These are phyloP conservation scores for Ichneumoninae sp. DNA, from an alignment of 2,888 invertebrate species.

Conservation along the genomic window DNA sequence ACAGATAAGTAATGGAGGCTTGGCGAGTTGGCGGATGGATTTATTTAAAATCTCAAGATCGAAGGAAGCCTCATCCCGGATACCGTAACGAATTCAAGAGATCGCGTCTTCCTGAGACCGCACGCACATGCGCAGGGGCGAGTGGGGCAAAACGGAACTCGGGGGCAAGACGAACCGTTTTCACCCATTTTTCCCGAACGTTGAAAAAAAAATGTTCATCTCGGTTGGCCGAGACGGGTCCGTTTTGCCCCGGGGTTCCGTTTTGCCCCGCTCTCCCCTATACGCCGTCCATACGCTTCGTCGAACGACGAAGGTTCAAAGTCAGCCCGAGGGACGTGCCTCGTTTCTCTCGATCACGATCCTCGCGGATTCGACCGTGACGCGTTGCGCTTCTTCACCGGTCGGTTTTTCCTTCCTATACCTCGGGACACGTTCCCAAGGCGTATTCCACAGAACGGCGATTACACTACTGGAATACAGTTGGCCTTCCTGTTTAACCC, in stretches of 20 bases:
- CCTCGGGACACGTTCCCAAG: constrained; percentile 78
- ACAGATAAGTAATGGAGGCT: constrained; percentile 63
- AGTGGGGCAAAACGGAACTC: background rate
- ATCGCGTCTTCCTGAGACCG: constrained; percentile 20
- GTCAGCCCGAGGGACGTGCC: constrained; percentile 66
- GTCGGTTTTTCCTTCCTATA: constrained; percentile 56
- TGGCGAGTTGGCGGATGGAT: constrained; percentile 54
- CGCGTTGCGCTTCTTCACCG: constrained; percentile 66
- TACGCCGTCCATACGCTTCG: constrained; percentile 28
- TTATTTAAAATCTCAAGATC: constrained; percentile 61
- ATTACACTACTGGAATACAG: constrained; percentile 11
- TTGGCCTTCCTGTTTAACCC: constrained; percentile 79
- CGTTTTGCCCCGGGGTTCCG: background rate
- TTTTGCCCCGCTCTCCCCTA: constrained; percentile 1
- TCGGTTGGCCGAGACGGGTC: background rate
- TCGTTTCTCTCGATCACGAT: constrained; percentile 67
- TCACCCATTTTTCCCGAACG: background rate
- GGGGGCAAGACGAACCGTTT: background rate
- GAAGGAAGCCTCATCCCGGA: constrained; percentile 53
- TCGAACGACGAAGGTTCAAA: constrained; percentile 58
- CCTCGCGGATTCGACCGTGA: constrained; percentile 64
- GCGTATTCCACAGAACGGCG: constrained; percentile 68
- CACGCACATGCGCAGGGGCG: constrained; percentile 31
- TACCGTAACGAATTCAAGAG: constrained; percentile 65
- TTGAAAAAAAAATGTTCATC: background rate